phyloP scores from a whole-genome alignment of 2,888 invertebrate genomes.

The Bembecia ichneumoniformis region DNA sequence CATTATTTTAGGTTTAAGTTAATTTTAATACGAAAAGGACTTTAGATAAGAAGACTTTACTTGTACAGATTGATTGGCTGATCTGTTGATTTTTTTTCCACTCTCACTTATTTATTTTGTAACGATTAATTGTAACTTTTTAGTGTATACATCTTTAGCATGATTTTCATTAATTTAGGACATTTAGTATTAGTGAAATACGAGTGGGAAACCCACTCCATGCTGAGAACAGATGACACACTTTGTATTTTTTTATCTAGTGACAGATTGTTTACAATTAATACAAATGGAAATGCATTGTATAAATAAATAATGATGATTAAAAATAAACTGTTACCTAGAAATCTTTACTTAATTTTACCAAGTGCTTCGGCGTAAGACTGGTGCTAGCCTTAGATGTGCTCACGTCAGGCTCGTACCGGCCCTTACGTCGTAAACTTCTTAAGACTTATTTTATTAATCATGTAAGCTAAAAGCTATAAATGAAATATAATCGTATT shows the following conservation, averaged over 20 bases:
- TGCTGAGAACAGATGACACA: not conserved
- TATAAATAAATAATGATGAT: conserved; percentile 25
- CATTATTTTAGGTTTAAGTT: conserved; percentile 27
- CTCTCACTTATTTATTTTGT: not conserved
- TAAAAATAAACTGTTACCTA: too few species aligned
- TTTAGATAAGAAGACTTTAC: conserved; percentile 11
- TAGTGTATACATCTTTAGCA: conserved; percentile 3
- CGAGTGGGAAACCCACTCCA: conserved; percentile 2
- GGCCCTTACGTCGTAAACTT: conserved; percentile 30
- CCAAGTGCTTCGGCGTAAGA: too few species aligned
- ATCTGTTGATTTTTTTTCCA: conserved; percentile 15
- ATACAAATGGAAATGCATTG: conserved; percentile 3
- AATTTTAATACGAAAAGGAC: conserved; percentile 9
- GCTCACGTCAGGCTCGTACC: too few species aligned
- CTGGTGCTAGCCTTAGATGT: too few species aligned
- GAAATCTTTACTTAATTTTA: too few species aligned
- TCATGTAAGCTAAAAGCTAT: not conserved
- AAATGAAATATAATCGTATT: not conserved
- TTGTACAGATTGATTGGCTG: conserved; percentile 25
- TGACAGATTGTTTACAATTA: not conserved
- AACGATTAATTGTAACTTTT: not conserved
- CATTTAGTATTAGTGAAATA: conserved; percentile 1
- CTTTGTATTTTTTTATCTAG: conserved; percentile 7
- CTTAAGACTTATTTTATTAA: conserved; percentile 26
- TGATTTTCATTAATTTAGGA: conserved; percentile 1